Conservation (phyloP, 1,140 invertebrate genomes). For the Tetraneura akinire region DNA sequence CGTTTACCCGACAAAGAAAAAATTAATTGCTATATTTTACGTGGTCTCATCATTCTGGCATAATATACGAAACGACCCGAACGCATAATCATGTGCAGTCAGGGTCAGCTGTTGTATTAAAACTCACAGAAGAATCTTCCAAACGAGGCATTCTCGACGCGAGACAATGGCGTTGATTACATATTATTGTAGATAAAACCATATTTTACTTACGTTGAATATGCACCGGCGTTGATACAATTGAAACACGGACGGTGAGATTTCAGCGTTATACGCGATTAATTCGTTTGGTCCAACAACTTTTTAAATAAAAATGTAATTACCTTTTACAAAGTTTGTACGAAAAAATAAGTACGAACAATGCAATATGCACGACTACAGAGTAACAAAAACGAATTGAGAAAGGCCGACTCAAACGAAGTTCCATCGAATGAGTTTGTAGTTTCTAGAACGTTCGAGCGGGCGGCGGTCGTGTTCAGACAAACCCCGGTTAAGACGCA, state of each 20-base stretch:
- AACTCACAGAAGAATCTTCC: no score
- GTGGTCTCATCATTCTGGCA: not conserved
- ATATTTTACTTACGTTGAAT: not conserved
- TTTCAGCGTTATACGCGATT: not conserved
- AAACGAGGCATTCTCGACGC: not conserved
- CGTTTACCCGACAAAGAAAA: not conserved
- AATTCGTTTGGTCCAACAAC: no score
- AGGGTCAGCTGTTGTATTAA: not conserved
- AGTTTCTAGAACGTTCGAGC: conserved; percentile 37
- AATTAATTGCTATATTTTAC: not conserved
- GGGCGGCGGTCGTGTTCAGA: conserved; percentile 5
- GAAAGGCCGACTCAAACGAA: conserved; percentile 2
- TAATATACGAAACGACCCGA: no score
- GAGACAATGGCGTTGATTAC: conserved; percentile 14
- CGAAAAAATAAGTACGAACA: not conserved
- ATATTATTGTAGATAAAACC: not conserved
- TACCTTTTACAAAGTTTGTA: not conserved
- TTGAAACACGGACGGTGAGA: not conserved
- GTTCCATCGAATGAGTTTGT: conserved; percentile 18
- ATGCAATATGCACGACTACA: not conserved
- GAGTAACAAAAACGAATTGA: not conserved
- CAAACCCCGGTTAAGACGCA: not conserved
- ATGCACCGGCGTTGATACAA: no score
- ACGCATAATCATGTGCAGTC: not conserved
- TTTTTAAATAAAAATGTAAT: not conserved